Evolutionary conservation across 2,888 invertebrate species (phyloP).

Genomic region (Doris montereyensis): DNA sequence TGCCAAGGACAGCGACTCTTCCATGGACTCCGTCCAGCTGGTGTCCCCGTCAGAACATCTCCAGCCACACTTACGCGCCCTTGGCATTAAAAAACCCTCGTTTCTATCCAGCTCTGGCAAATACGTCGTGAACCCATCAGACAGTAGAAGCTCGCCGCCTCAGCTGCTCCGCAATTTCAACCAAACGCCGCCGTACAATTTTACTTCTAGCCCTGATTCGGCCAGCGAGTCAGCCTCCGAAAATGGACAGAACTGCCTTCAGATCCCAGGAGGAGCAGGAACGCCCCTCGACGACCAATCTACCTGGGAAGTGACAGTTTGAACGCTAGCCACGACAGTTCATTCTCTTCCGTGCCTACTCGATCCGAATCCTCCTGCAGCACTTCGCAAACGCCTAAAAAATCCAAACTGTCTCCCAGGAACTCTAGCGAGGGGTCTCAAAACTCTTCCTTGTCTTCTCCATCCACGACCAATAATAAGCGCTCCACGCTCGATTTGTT

Average conservation of each 20-base stretch:
- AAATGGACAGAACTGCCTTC: too few species aligned
- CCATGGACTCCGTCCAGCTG: conserved; percentile 25
- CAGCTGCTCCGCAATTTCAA: neutral
- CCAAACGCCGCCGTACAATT: too few species aligned
- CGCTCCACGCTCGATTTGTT: conserved; percentile 29
- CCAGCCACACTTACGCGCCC: conserved; percentile 26
- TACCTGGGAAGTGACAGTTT: too few species aligned
- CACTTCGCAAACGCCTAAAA: too few species aligned
- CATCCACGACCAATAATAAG: neutral
- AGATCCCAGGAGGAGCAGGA: too few species aligned
- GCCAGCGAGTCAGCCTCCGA: too few species aligned
- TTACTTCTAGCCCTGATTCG: too few species aligned
- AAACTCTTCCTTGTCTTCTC: conserved; percentile 24
- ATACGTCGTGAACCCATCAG: conserved; percentile 32
- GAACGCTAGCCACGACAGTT: too few species aligned
- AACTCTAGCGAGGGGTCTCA: conserved; percentile 35
- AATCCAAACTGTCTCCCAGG: too few species aligned
- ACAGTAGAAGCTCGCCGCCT: neutral
- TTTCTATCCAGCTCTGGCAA: conserved; percentile 29
- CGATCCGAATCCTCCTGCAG: too few species aligned
- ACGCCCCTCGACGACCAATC: too few species aligned
- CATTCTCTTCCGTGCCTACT: too few species aligned
- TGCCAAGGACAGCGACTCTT: neutral
- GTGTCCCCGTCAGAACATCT: conserved; percentile 28
- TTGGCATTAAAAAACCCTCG: conserved; percentile 31